A percentile compares a stretch with the other conserved stretches of the same genome.
These are phyloP conservation scores for Hucho hucho DNA, from an alignment of 2,113 vertebrate genomes.

Conservation along the genomic window DNA sequence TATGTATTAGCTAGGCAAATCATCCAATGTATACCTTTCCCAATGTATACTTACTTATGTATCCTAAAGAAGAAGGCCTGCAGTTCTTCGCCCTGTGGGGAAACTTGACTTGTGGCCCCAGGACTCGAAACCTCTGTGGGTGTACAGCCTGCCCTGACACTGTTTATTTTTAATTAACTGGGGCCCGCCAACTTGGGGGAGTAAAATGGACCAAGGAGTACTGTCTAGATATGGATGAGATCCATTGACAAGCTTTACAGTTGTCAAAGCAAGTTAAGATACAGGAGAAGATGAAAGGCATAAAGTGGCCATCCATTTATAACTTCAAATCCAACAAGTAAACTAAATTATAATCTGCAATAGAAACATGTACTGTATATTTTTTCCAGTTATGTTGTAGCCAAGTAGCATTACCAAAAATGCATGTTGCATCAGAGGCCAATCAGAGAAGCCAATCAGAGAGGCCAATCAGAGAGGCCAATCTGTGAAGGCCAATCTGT, in stretches of 20 bases:
- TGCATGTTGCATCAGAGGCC: neutral
- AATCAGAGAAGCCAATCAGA: neutral
- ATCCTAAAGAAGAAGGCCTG: conserved; percentile 5
- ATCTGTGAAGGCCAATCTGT: no score
- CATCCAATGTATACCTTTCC: neutral
- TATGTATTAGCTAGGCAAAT: conserved; percentile 59
- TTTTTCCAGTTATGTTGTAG: neutral
- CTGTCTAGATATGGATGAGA: neutral
- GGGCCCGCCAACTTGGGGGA: conserved; percentile 22
- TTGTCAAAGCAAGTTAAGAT: no score
- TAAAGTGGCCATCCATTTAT: no score
- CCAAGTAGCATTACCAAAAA: neutral
- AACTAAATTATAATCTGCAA: conserved; percentile 6
- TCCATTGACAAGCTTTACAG: neutral
- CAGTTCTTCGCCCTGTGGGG: conserved; percentile 15
- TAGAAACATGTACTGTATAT: neutral
- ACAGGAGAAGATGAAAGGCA: no score
- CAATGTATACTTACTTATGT: neutral
- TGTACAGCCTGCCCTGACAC: conserved; percentile 27
- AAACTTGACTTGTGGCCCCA: conserved; percentile 26
- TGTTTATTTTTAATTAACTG: conserved; percentile 65
- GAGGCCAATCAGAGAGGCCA: no score
- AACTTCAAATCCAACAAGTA: neutral
- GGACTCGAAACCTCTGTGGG: conserved; percentile 18
- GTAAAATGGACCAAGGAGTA: conserved; percentile 3